Evolutionary conservation across 2,888 invertebrate genomes (phyloP), one percentile per base, ranked within the genome.

Genomic region (Eristalinus aeneus): DNA sequence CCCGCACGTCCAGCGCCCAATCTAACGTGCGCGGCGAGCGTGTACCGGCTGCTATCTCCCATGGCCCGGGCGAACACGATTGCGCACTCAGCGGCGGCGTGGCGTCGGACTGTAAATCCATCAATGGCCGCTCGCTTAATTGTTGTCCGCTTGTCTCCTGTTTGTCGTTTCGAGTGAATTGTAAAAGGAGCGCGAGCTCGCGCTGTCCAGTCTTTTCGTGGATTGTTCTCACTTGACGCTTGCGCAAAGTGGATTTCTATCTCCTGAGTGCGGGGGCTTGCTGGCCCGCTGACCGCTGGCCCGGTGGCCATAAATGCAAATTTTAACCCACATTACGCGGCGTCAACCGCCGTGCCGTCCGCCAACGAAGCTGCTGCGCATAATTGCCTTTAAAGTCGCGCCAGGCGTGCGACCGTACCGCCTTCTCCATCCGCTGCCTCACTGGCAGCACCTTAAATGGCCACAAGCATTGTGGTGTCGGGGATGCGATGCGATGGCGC

Each of bases 261-360:
- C 46, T 36, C 32, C 31, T 72, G 34, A 54, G 68, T 85, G 80
- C 85, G 85, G 85, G 81, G 81, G 81, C 73, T 23, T n/a, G 56
- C 23, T n/a, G 56, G 56, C 1, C 5, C 56, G 23, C 39, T 39
- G 39, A n/a, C 39, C 39, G 39, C 39, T n/a, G 46, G 46, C 46
- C 46, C 54, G 77, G 69, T 81, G 77, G 81, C 81, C 73, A 74
- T 86, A 83, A 72, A 87, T 87, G 87, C 87, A 87, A 83, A 87
- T 87, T 87, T 79, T 87, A 83, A 87, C 87, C 87, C 75, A 87
- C 83, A 75, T 87, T 67, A 81, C 71, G 73, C 82, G 72, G 56
- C 60, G 73, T 68, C 61, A 67, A 67, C 67, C 67, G 39, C 27
- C 72, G 68, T n/a, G n/a, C 46, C 36, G 80, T 80, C 39, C 53